These are phyloP conservation scores for Anoplius nigerrimus DNA, from an alignment of 2,888 invertebrate genomes.

Conservation along the genomic window DNA sequence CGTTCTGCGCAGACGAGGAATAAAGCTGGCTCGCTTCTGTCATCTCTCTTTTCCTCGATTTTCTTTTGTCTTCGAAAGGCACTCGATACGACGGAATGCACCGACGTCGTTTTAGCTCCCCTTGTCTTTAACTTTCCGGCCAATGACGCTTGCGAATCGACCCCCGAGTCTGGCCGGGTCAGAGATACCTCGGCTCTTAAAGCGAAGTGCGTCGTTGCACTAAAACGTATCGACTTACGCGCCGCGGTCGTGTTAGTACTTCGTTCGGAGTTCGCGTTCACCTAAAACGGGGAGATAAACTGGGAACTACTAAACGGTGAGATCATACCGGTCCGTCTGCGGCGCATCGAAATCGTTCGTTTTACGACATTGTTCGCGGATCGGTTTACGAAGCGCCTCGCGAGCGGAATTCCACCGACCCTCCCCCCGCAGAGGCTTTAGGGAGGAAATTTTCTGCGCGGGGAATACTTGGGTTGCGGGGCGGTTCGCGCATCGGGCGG, in stretches of 20 bases:
- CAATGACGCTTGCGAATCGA: no score
- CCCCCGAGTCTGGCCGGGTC: no score
- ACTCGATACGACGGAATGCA: background rate
- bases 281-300: conserved; percentile 23
- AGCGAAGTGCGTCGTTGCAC: conserved; percentile 9
- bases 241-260: conserved; percentile 19
- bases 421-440: no score
- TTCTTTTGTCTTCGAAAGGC: background rate
- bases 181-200: conserved; percentile 3
- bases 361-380: conserved; percentile 29
- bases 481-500: no score
- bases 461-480: no score
- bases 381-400: conserved; percentile 13
- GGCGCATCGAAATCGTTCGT: background rate
- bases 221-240: conserved; percentile 18
- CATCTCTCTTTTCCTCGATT: background rate
- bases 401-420: no score
- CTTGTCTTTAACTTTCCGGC: no score
- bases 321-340: conserved; percentile 1
- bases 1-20: no score
- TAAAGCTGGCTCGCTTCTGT: background rate
- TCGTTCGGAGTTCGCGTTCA: conserved; percentile 20
- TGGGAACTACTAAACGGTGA: conserved; percentile 13
- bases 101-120: no score
- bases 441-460: no score